These are phyloP conservation scores for Tragelaphus strepsiceros DNA, from an alignment of 2,113 vertebrate species.

Conservation along the genomic window DNA sequence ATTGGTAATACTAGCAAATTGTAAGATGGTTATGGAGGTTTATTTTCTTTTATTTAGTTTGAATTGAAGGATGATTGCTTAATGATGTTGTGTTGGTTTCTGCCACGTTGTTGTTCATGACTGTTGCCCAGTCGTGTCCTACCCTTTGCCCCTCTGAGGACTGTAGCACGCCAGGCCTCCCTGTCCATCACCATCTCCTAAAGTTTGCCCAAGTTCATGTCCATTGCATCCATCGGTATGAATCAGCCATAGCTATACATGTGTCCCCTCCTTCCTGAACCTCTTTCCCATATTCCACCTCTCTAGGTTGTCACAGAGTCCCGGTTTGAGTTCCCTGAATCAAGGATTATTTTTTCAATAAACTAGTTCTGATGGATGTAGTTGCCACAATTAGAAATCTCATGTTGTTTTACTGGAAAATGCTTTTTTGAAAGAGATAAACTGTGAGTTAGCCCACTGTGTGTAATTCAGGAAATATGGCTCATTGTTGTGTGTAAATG, in stretches of 20 bases:
- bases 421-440: neutral
- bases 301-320: neutral
- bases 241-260: neutral
- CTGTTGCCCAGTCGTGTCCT: accelerated
- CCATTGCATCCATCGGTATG: neutral
- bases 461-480: accelerated
- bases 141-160: neutral
- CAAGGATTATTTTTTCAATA: neutral
- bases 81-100: neutral
- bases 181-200: neutral
- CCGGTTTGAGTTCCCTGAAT: neutral
- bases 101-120: neutral
- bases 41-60: neutral
- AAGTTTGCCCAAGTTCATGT: neutral
- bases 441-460: accelerated
- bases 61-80: neutral
- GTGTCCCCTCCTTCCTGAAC: neutral
- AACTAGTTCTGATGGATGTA: neutral
- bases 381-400: neutral
- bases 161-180: neutral
- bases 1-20: too few species aligned
- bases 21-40: neutral
- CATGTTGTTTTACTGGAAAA: neutral
- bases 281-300: neutral
- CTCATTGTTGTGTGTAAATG: neutral